phyloP scores from a whole-genome alignment of 2,888 invertebrate species.

The Branchellion lobata region DNA sequence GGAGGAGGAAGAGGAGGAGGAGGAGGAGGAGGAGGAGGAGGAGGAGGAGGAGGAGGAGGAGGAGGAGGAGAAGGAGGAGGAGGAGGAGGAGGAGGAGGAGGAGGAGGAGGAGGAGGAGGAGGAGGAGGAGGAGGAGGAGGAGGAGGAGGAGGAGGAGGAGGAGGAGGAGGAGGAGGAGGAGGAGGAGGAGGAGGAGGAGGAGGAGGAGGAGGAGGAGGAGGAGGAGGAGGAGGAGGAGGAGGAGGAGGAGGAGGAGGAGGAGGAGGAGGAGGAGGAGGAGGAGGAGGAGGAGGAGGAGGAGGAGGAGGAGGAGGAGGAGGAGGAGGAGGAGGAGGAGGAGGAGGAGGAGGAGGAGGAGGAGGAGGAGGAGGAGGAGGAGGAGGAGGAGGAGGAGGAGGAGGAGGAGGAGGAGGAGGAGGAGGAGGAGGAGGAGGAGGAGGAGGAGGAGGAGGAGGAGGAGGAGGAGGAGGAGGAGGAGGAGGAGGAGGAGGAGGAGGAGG shows the following conservation, averaged over 20 bases:
- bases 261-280: not conserved
- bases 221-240: not conserved
- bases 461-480: not conserved
- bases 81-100: not conserved
- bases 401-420: not conserved
- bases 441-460: not conserved
- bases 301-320: not conserved
- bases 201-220: not conserved
- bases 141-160: not conserved
- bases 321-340: not conserved
- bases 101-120: not conserved
- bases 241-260: not conserved
- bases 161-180: not conserved
- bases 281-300: not conserved
- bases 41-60: not conserved
- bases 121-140: not conserved
- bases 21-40: conserved; percentile 3
- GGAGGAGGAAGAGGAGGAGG: conserved; percentile 27
- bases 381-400: not conserved
- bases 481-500: not conserved
- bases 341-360: not conserved
- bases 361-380: not conserved
- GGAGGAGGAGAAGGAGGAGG: not conserved
- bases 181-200: not conserved
- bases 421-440: not conserved